Evolutionary conservation across 2,888 invertebrate species (phyloP).

Genomic region (Acleris holmiana): DNA sequence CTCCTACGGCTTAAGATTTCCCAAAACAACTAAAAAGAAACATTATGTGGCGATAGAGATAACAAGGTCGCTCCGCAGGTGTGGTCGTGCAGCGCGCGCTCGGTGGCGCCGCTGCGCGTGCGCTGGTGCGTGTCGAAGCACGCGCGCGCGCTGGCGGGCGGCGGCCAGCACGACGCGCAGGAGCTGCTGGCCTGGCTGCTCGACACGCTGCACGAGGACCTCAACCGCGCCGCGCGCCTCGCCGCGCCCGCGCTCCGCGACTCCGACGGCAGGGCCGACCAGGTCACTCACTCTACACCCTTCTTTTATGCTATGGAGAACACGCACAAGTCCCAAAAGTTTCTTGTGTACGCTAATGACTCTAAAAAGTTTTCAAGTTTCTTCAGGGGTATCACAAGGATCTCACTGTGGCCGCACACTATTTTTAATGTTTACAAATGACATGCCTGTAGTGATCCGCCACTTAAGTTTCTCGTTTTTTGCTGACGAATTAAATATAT

Average conservation of each 20-base stretch:
- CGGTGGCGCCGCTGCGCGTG: slow-evolving; percentile 94
- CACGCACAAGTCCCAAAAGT: no score
- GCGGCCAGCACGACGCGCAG: slow-evolving; percentile 97
- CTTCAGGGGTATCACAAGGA: no score
- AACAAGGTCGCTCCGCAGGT: slow-evolving; percentile 63
- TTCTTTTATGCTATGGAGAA: no score
- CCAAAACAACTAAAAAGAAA: no score
- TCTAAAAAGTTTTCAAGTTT: no score
- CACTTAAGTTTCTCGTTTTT: no score
- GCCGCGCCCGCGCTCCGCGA: slow-evolving; percentile 82
- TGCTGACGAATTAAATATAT: no score
- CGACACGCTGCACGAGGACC: slow-evolving; percentile 96
- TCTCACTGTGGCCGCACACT: no score
- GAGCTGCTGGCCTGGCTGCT: slow-evolving; percentile 96
- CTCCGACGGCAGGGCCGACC: slow-evolving; percentile 91
- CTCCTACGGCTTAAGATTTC: no score
- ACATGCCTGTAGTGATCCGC: no score
- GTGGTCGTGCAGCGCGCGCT: slow-evolving; percentile 93
- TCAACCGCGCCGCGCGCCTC: slow-evolving; percentile 87
- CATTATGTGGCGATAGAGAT: neutral
- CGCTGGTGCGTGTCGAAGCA: slow-evolving; percentile 93
- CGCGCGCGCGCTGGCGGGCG: slow-evolving; percentile 93
- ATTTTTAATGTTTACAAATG: no score
- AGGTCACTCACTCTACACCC: slow-evolving; percentile 90
- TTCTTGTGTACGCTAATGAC: no score